Conservation (phyloP, 2,113 vertebrate species). For the Festucalex cinctus region DNA sequence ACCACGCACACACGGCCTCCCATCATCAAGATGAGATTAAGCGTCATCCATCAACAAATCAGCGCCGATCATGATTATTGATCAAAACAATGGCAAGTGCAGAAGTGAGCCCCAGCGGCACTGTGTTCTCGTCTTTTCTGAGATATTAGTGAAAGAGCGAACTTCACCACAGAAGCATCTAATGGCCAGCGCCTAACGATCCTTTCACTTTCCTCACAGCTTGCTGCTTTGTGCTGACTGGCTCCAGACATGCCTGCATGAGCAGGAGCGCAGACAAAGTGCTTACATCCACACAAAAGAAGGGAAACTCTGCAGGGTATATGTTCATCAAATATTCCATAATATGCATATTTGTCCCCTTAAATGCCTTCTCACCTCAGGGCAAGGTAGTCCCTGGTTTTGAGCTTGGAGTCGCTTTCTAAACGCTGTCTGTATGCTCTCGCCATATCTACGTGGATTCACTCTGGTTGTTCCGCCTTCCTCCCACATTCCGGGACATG, state of each 20-base stretch:
- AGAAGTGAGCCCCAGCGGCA: constrained; percentile 12
- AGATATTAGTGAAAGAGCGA: constrained; percentile 44
- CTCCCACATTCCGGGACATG: constrained; percentile 53
- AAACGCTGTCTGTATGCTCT: constrained; percentile 56
- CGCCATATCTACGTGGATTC: constrained; percentile 56
- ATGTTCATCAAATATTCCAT: neutral
- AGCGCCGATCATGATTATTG: constrained; percentile 63
- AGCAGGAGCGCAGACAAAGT: constrained; percentile 51
- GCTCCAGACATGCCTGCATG: constrained; percentile 52
- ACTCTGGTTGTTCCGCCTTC: constrained; percentile 39
- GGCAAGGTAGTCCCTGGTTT: constrained; percentile 46
- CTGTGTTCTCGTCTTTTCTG: constrained; percentile 23
- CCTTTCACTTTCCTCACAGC: constrained; percentile 50
- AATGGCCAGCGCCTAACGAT: constrained; percentile 63
- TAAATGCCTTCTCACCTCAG: constrained; percentile 43
- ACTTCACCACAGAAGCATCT: constrained; percentile 65
- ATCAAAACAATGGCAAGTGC: constrained; percentile 50
- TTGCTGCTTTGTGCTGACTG: constrained; percentile 62
- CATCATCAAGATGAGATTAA: constrained; percentile 54
- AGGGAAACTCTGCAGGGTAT: constrained; percentile 24
- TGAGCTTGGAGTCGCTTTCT: constrained; percentile 49
- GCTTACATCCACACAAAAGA: constrained; percentile 51
- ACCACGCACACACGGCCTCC: constrained; percentile 10
- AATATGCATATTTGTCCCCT: constrained; percentile 7
- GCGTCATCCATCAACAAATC: constrained; percentile 77